A percentile compares a stretch with the other conserved stretches of the same genome.
Evolutionary conservation across 2,113 vertebrate genomes (phyloP).

Genomic region (Protomyctophum bolini): DNA sequence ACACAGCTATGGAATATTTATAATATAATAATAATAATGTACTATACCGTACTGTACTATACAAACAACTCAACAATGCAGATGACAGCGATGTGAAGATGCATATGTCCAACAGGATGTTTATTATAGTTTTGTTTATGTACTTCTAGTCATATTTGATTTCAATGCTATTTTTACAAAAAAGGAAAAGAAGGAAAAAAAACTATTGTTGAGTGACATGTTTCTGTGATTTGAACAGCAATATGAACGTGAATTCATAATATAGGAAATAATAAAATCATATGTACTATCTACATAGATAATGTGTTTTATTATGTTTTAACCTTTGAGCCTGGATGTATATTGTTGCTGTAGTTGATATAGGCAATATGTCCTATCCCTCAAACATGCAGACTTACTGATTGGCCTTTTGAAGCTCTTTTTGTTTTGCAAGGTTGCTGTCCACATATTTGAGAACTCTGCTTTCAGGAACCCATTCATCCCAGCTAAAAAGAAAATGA

Average conservation of each 20-base stretch:
- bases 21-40: too few relatives aligned
- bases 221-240: background rate
- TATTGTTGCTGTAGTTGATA: background rate
- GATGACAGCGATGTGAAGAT: too few relatives aligned
- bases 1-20: too few relatives aligned
- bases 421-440: slow-evolving; percentile 98
- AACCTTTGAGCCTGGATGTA: background rate
- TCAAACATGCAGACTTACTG: slow-evolving; percentile 83
- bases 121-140: too few relatives aligned
- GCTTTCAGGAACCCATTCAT: slow-evolving; percentile 99
- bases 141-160: too few relatives aligned
- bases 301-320: background rate
- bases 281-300: too few relatives aligned
- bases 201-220: background rate
- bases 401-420: slow-evolving; percentile 99
- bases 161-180: too few relatives aligned
- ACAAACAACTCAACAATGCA: too few relatives aligned
- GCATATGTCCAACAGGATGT: too few relatives aligned
- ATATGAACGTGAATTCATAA: too few relatives aligned
- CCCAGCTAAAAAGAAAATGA: slow-evolving; percentile 83
- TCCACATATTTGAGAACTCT: slow-evolving; percentile 99
- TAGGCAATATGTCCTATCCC: background rate
- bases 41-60: too few relatives aligned
- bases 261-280: background rate
- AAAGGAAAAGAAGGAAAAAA: background rate